These are phyloP conservation scores for Botia almorhae DNA, from an alignment of 2,797 vertebrate genomes.

Conservation along the genomic window DNA sequence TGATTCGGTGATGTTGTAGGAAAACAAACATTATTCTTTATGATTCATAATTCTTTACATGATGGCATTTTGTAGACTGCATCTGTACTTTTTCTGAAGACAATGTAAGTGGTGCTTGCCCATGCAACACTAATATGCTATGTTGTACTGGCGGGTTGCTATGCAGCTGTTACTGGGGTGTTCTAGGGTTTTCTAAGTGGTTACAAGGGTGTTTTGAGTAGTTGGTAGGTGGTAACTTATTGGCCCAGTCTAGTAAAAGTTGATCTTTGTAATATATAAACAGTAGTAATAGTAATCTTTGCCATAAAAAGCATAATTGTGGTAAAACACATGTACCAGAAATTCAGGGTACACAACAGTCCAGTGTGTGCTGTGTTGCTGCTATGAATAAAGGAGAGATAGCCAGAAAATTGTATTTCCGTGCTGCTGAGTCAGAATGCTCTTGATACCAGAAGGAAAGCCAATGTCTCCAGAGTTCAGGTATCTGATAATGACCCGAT, in stretches of 20 bases:
- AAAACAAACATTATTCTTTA: conserved; percentile 9
- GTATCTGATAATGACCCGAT: conserved; percentile 2
- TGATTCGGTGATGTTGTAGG: not conserved
- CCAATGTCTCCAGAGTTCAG: not conserved
- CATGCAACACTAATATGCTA: not conserved
- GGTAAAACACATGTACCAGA: not conserved
- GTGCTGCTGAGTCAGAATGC: not conserved
- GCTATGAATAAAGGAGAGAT: not conserved
- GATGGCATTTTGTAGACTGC: not conserved
- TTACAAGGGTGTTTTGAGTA: not conserved
- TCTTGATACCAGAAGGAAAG: conserved; percentile 1
- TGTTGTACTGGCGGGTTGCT: not conserved
- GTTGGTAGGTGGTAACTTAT: too few relatives aligned
- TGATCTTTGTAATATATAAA: not conserved
- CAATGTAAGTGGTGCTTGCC: not conserved
- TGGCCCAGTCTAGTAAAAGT: too few relatives aligned
- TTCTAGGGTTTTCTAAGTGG: not conserved
- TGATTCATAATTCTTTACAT: not conserved
- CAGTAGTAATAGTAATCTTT: not conserved
- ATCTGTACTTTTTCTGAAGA: not conserved
- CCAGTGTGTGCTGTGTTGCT: not conserved
- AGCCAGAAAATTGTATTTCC: not conserved
- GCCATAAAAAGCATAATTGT: not conserved
- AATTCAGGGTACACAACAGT: not conserved
- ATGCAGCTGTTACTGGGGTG: not conserved